Base-by-base conservation (phyloP, 2,113 vertebrate species). In the Ochotona princeps region DNA sequence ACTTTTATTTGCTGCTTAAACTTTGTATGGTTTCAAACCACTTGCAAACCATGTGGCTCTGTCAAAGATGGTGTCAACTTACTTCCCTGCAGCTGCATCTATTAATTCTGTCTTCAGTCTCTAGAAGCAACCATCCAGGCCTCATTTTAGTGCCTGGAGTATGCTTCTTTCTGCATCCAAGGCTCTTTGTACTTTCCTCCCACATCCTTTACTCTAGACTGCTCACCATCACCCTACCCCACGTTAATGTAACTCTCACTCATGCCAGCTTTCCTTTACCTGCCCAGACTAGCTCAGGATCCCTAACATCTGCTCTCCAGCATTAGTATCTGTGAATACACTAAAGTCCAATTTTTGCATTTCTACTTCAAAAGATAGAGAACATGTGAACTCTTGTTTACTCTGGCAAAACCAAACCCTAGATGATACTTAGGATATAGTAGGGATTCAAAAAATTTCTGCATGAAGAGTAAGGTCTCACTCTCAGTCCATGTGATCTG, bases 281-380 rank as follows among this genome's bases (percentile, higher is more conserved):
- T 80, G 26, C 75, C 30, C 15, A 87, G 28, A 75, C 54, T 72
- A 63, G 38, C 30, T 72, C 38, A 90, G 57, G 79, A 84, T 3
- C 44, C 38, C 61, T 81, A 73, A 69, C 65, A 89, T 81, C 90
- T 93, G 38, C 47, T 89, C 92, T 79, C 21, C 15, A 79, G 60
- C 35, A 79, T 35, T 51, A 89, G 49, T 26, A 74, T n/a, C n/a
- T 91, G 21, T 82, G 25, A 85, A 20, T 18, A 84, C 21, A 74
- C 74, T 83, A 81, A 90, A 80, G 51, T 84, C 47, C 25, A 51
- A 51, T 66, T 90, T 82, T 88, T 60, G 26, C 32, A 47, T 73
- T 15, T 12, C 93, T 10, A 95, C 8, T 95, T 95, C 44, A 93
- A 90, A 92, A 54, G 69, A 44, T 47, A 95, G 49, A 79, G 60